Evolutionary conservation across 2,888 invertebrate species (phyloP).

Genomic region (Sericinus montela): DNA sequence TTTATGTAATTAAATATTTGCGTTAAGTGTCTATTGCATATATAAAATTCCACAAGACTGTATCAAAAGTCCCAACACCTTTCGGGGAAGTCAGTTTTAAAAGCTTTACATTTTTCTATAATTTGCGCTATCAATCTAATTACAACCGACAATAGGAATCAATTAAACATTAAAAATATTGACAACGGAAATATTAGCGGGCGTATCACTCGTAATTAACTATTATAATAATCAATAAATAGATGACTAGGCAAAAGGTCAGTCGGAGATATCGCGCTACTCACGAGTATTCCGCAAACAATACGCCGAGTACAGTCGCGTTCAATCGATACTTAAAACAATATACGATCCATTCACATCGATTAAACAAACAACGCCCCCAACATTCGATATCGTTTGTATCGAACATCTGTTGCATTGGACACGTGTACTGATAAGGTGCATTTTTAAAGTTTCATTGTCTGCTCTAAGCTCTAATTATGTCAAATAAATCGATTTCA

Average conservation of each 20-base stretch:
- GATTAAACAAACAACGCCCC: conserved; percentile 11
- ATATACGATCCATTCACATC: conserved; percentile 7
- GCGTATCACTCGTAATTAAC: conserved; percentile 7
- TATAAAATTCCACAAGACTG: no score
- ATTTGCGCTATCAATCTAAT: no score
- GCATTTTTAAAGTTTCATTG: conserved; percentile 6
- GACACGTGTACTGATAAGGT: conserved; percentile 16
- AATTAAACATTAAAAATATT: conserved; percentile 2
- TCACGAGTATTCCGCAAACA: conserved; percentile 16
- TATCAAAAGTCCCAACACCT: no score
- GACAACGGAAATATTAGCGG: background rate
- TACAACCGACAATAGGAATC: background rate
- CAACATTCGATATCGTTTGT: conserved; percentile 11
- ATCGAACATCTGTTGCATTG: conserved; percentile 6
- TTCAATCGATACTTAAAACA: conserved; percentile 2
- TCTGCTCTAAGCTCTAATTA: no score
- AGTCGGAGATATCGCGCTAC: conserved; percentile 13
- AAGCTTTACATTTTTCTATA: no score
- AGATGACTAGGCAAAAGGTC: conserved; percentile 10
- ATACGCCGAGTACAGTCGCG: background rate
- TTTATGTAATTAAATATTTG: no score
- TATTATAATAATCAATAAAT: conserved; percentile 14
- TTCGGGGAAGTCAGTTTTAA: no score
- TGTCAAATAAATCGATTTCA: no score
- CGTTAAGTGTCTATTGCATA: no score